Evolutionary conservation across 2,113 vertebrate species (phyloP), one percentile per base, ranked within the genome.

Genomic region (Arvicanthis niloticus): DNA sequence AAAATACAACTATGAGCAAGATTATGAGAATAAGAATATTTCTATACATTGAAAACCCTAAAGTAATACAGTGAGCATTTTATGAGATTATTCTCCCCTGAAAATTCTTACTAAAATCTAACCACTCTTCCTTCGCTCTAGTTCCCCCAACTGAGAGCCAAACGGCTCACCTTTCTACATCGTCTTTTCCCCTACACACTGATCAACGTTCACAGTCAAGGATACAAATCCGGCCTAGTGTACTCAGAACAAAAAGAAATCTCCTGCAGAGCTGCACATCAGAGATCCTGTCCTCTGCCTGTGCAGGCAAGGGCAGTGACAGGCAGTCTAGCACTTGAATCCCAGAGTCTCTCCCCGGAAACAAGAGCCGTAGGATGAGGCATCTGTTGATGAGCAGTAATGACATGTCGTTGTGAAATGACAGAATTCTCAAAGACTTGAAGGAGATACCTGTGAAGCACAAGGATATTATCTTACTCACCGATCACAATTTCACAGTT

Each of bases 221-320:
- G 99, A 99, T 99, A 99, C 99, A 99, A 22, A 99, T 98, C 97
- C 99, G 98, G 86, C 99, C 99, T 24, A 97, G 93, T 60, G 82
- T 94, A 56, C 99, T 98, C 88, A 99, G 91, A 65, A 98, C 76
- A 84, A 99, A 99, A 29, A 99, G 98, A 19, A 99, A 60, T 22
- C 98, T 99, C 97, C 98, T 98, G 97, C 99, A 99, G 80, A 99
- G 96, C 24, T 98, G 97, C 0, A n/a, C 92, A 22, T 99, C 98
- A 3, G 97, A 78, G 4, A 99, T 90, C 0, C 95, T 68, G 11
- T 96, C 97, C 90, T 89, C 24, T 51, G 58, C 31, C 7, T 65
- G n/a, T 0, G 96, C 68, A 1, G 97, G 95, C 93, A 98, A 87
- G 68, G 89, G 93, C 48, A 99, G 85, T 13, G 72, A 86, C 85